A percentile compares a stretch with the other conserved stretches of the same genome.
Evolutionary conservation across 2,888 invertebrate genomes (phyloP).

Genomic region (Lacanobia oleracea): DNA sequence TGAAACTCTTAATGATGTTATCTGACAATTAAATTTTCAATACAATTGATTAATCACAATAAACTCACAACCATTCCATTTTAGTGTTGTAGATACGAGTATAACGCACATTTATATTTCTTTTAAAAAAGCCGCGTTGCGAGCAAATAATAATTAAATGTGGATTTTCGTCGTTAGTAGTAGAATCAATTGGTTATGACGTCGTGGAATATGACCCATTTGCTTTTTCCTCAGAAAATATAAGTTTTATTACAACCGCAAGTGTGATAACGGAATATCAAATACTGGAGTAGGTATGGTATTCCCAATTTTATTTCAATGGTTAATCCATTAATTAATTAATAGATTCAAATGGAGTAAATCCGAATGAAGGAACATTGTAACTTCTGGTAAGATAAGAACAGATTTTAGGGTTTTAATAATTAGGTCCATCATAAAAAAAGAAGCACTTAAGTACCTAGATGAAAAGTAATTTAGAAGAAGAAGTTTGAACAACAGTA

Average conservation of each 20-base stretch:
- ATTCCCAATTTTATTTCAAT: neutral
- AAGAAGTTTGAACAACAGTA: neutral
- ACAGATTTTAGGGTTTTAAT: neutral
- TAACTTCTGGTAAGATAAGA: neutral
- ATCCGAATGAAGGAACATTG: neutral
- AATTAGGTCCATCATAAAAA: neutral
- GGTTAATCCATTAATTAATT: neutral
- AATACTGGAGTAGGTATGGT: neutral
- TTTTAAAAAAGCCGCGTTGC: neutral
- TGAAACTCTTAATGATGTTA: neutral
- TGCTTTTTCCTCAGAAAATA: neutral
- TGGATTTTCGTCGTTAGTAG: neutral
- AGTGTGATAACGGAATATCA: no score
- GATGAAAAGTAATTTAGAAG: no score
- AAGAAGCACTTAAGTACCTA: no score
- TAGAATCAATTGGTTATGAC: constrained; percentile 6
- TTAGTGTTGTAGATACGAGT: neutral
- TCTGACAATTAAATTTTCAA: neutral
- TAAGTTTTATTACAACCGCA: neutral
- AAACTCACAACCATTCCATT: no score
- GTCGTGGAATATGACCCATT: neutral
- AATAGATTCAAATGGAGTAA: neutral
- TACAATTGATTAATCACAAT: neutral
- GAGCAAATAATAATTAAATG: neutral
- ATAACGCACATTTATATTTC: neutral